phyloP scores from a whole-genome alignment of 1,140 invertebrate species.

The Sinella curviseta region DNA sequence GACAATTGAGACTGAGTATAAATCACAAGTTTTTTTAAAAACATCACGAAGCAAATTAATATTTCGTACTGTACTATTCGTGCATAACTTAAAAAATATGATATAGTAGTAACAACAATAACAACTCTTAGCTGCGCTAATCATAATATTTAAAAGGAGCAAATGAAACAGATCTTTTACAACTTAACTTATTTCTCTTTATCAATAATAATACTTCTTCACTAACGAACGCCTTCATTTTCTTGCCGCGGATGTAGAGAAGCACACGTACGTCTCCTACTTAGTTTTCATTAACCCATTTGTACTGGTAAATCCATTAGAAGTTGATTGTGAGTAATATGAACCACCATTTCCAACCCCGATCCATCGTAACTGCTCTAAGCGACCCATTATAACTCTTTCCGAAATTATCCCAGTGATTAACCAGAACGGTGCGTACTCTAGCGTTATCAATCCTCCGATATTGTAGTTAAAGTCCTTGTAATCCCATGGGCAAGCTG shows the following conservation, averaged over 20 bases:
- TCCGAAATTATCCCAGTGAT: conserved; percentile 55
- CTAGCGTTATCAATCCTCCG: conserved; percentile 59
- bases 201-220: background rate
- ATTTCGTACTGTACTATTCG: too few species aligned
- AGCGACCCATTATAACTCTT: conserved; percentile 54
- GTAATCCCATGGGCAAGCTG: conserved; percentile 62
- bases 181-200: too few species aligned
- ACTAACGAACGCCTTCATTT: background rate
- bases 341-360: too few species aligned
- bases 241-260: background rate
- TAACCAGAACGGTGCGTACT: conserved; percentile 61
- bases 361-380: conserved; percentile 53
- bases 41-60: too few species aligned
- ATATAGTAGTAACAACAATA: too few species aligned
- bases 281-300: background rate
- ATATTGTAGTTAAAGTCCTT: conserved; percentile 57
- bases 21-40: too few species aligned
- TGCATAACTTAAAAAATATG: too few species aligned
- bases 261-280: background rate
- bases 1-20: too few species aligned
- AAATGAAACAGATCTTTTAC: too few species aligned
- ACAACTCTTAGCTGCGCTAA: too few species aligned
- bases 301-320: conserved; percentile 1
- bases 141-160: too few species aligned
- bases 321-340: background rate